These are phyloP conservation scores for Aeoliscus strigatus DNA, from an alignment of 2,797 vertebrate genomes.

Conservation along the genomic window DNA sequence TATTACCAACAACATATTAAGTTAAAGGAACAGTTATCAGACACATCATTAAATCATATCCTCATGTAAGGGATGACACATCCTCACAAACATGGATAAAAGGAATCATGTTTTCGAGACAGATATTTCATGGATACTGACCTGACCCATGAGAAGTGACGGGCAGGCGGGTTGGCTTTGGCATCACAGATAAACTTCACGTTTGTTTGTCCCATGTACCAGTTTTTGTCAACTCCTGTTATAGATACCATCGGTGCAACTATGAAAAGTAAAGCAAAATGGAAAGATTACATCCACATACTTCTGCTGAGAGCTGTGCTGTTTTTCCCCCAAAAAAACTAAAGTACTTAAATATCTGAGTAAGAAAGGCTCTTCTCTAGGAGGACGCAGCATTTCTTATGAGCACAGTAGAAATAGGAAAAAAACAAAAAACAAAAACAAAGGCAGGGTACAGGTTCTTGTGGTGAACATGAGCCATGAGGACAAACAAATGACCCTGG, in stretches of 20 bases:
- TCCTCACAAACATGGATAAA: neutral
- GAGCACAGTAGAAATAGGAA: conserved; percentile 28
- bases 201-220: conserved; percentile 88
- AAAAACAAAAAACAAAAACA: too few relatives aligned
- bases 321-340: conserved; percentile 4
- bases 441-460: conserved; percentile 32
- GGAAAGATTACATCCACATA: neutral
- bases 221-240: conserved; percentile 81
- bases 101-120: too few relatives aligned
- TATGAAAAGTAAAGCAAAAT: conserved; percentile 55
- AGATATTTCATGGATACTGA: conserved; percentile 54
- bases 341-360: conserved; percentile 24
- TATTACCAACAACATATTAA: too few relatives aligned
- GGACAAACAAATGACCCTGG: conserved; percentile 51
- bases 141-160: conserved; percentile 86
- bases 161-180: conserved; percentile 88
- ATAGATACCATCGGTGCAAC: conserved; percentile 88
- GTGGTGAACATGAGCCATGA: conserved; percentile 38
- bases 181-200: conserved; percentile 88
- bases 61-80: neutral
- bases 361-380: conserved; percentile 49
- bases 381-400: conserved; percentile 48
- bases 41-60: too few relatives aligned
- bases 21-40: too few relatives aligned
- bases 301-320: neutral